Evolutionary conservation across 2,113 vertebrate species (phyloP).

Genomic region (Caretta caretta): DNA sequence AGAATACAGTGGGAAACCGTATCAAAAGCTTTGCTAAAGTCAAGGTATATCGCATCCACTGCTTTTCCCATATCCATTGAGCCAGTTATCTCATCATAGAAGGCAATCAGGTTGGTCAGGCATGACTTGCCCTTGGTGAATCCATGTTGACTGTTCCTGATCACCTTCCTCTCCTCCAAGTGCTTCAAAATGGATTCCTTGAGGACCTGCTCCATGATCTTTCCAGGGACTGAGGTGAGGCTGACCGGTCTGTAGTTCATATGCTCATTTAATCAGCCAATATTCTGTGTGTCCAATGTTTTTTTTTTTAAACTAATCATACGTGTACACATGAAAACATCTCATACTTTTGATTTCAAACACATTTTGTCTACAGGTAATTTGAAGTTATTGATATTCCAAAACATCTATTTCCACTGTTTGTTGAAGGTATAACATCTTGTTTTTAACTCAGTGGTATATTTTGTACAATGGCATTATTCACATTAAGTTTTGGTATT

Average conservation of each 20-base stretch:
- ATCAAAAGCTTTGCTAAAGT: too few species aligned
- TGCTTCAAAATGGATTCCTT: too few species aligned
- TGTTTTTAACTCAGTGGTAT: not conserved
- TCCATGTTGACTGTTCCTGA: too few species aligned
- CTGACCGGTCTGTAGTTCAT: not conserved
- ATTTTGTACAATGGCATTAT: slow-evolving; percentile 35
- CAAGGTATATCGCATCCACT: too few species aligned
- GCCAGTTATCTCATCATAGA: too few species aligned
- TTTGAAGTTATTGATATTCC: slow-evolving; percentile 5
- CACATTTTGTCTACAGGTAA: not conserved
- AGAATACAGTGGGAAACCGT: too few species aligned
- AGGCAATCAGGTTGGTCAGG: too few species aligned
- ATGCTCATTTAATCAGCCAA: not conserved
- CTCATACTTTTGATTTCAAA: not conserved
- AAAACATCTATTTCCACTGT: not conserved
- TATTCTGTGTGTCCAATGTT: not conserved
- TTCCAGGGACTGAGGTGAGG: too few species aligned
- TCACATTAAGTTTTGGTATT: slow-evolving; percentile 48
- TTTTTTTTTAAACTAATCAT: not conserved
- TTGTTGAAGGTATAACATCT: slow-evolving; percentile 5
- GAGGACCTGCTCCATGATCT: too few species aligned
- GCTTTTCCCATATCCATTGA: too few species aligned
- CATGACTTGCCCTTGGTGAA: too few species aligned
- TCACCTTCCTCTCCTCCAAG: too few species aligned
- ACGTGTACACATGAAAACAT: not conserved